Percentiles rank a stretch among this genome's conserved stretches.
These are phyloP conservation scores for Dasyornis broadbenti DNA, from an alignment of 2,113 vertebrate genomes.

Conservation along the genomic window DNA sequence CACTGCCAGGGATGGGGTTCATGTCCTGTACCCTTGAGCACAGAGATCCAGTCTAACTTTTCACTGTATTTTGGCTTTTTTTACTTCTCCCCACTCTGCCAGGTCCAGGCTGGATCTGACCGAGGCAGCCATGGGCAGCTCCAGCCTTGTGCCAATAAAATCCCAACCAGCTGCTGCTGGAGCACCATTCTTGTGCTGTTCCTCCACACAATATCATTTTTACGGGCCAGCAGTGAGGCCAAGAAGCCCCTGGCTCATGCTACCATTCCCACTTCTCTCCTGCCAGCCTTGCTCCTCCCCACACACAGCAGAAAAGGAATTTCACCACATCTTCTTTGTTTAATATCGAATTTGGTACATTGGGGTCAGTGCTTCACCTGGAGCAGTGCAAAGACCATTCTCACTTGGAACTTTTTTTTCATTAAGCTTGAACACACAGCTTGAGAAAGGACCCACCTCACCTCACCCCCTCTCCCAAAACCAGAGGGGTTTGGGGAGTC, in stretches of 20 bases:
- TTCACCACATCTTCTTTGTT: fast-evolving
- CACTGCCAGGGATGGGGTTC: neutral
- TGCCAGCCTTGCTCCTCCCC: neutral
- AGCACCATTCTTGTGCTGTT: fast-evolving
- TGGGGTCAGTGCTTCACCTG: neutral
- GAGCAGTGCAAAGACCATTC: neutral
- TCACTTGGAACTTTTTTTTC: no score
- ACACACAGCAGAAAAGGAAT: neutral
- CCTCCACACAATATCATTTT: neutral
- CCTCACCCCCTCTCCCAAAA: neutral
- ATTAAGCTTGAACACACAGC: neutral
- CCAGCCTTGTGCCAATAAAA: neutral
- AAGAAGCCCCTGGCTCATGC: neutral
- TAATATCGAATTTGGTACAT: fast-evolving
- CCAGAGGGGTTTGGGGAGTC: neutral
- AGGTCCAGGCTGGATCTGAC: neutral
- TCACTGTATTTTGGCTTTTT: neutral
- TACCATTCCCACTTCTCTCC: neutral
- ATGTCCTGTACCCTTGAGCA: neutral
- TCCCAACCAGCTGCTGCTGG: neutral
- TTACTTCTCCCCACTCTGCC: neutral
- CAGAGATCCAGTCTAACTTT: neutral
- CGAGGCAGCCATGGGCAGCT: neutral
- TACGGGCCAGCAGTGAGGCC: neutral
- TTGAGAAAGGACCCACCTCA: neutral